Conservation (phyloP, 30 jellyfish, hydroid and myxozoan species). For the Nemopilema nomurai region DNA sequence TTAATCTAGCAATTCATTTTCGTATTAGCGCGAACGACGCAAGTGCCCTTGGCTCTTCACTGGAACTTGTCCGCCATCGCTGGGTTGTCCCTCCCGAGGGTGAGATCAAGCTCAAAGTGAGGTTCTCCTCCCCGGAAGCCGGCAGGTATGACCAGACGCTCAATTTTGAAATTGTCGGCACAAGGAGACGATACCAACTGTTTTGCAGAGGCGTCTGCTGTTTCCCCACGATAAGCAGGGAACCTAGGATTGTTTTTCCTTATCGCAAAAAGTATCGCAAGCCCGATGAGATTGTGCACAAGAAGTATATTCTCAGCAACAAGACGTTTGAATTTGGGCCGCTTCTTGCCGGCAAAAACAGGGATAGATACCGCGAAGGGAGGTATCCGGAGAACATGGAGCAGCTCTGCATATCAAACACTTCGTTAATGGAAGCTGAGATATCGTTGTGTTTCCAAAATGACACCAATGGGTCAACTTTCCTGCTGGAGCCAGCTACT, state of each 20-base stretch:
- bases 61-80: constrained; percentile 75
- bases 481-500: constrained; percentile 78
- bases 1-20: neutral
- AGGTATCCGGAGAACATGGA: constrained; percentile 98
- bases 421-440: constrained; percentile 93
- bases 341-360: constrained; percentile 93
- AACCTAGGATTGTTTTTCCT: constrained; percentile 95
- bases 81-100: constrained; percentile 86
- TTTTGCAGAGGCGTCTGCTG: constrained; percentile 96
- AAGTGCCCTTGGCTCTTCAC: constrained; percentile 10
- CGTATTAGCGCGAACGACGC: constrained; percentile 56
- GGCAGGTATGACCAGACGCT: constrained; percentile 95
- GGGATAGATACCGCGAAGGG: constrained; percentile 97
- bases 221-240: constrained; percentile 92
- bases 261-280: constrained; percentile 82
- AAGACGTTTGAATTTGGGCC: constrained; percentile 95
- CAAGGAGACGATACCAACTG: constrained; percentile 86
- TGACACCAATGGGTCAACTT: constrained; percentile 93
- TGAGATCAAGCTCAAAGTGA: constrained; percentile 56
- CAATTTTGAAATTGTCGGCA: constrained; percentile 89
- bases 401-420: constrained; percentile 75
- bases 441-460: constrained; percentile 75
- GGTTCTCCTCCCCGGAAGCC: constrained; percentile 82
- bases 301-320: constrained; percentile 74
- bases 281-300: constrained; percentile 88